Evolutionary conservation across 2,797 vertebrate genomes (phyloP).

Genomic region (Amblyopsis hoosieri): DNA sequence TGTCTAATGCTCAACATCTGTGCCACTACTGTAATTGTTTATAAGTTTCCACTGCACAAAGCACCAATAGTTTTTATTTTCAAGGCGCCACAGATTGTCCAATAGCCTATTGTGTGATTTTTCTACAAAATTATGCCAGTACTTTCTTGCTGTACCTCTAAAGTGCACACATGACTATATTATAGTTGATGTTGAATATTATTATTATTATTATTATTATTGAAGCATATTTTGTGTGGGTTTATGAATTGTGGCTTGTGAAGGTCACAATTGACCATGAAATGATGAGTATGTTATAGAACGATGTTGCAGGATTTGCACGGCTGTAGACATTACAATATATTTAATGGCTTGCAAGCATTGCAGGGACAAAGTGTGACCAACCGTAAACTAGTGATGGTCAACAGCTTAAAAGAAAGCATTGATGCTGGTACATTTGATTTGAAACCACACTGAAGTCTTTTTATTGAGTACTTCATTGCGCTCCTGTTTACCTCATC

Average conservation of each 20-base stretch:
- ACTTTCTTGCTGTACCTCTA: conserved; percentile 18
- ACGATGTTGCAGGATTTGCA: conserved; percentile 26
- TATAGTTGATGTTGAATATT: too few species aligned
- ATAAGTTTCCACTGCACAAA: background rate
- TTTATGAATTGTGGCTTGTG: conserved; percentile 40
- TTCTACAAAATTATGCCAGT: conserved; percentile 23
- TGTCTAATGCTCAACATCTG: background rate
- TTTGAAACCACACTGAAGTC: conserved; percentile 13
- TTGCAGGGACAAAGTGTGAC: too few species aligned
- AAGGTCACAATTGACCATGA: conserved; percentile 21
- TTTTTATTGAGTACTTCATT: conserved; percentile 46
- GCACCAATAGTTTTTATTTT: background rate
- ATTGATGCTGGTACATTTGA: background rate
- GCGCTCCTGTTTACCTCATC: conserved; percentile 31
- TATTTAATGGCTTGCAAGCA: too few species aligned
- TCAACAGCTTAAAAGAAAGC: too few species aligned
- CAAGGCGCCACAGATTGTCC: conserved; percentile 10
- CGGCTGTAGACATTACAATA: background rate
- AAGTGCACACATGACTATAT: conserved; percentile 9
- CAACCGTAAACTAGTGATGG: too few species aligned
- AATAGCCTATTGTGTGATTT: conserved; percentile 14
- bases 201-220: too few species aligned
- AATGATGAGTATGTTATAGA: background rate
- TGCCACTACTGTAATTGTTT: too few species aligned
- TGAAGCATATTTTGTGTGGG: conserved; percentile 24